Conservation (phyloP, 2,797 vertebrate species). For the Sylvia borin region DNA sequence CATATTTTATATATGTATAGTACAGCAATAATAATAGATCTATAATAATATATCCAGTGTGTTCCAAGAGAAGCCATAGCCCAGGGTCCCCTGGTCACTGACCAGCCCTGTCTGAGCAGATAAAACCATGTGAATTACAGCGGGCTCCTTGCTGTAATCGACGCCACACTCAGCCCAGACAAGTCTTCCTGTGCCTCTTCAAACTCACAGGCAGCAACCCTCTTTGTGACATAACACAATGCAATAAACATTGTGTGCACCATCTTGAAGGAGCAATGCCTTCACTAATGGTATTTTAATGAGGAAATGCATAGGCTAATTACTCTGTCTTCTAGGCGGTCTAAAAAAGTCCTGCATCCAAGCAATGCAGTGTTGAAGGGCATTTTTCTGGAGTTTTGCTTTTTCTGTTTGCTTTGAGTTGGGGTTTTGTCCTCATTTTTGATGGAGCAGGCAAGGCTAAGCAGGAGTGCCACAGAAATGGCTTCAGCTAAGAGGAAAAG, state of each 20-base stretch:
- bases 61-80: neutral
- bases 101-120: neutral
- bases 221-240: constrained; percentile 26
- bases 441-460: neutral
- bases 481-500: neutral
- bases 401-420: neutral
- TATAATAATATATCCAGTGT: neutral
- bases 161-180: neutral
- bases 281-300: constrained; percentile 77
- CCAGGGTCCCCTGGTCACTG: neutral
- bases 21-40: neutral
- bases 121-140: neutral
- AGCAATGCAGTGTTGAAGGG: constrained; percentile 10
- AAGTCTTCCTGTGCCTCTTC: neutral
- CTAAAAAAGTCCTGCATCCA: constrained; percentile 26
- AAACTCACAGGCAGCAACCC: constrained; percentile 31
- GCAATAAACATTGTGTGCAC: constrained; percentile 53
- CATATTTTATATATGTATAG: too few relatives aligned
- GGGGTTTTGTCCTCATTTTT: neutral
- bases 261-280: constrained; percentile 69
- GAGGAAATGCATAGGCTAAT: constrained; percentile 73
- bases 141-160: neutral
- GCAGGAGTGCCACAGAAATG: neutral
- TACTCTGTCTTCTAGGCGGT: constrained; percentile 50
- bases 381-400: neutral